Base-by-base conservation (phyloP, 1,140 invertebrate species). In the Lordiphosa clarofinis region DNA sequence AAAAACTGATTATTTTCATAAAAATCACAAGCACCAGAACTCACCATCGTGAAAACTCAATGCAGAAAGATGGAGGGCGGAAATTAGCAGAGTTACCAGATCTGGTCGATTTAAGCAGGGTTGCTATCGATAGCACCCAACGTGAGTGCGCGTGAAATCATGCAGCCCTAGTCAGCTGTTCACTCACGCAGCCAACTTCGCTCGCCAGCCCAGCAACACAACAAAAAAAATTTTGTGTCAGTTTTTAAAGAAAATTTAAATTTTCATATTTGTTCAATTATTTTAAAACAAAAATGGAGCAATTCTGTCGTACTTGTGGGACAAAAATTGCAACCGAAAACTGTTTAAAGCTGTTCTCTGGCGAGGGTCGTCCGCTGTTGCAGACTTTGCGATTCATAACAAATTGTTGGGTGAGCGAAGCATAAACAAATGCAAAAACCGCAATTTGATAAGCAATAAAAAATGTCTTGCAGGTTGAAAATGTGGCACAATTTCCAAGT, bases 31-130 rank as follows among this genome's bases (percentile, higher is more conserved):
- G 55, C 72, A 69, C 50, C 61, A 50, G 74, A 72, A 88, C 87
- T 87, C 76, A 88, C 87, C 87, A 88, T 88, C 82, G 75, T 87
- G 87, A 87, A 81, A 88, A 76, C 57, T 79, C 70, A 88, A 87
- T 86, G 87, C 87, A 87, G 78, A 88, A 88, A 88, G 87, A 88
- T 88, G 87, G 87, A 88, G 86, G 72, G 57, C 86, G 87, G 87
- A 88, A 88, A 84, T 67, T 55, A 55, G 43, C 65, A 87, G 82
- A 69, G 74, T 68, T 68, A 82, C 76, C 76, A 84, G 65, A 36
- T 44, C 15, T 10, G 7, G 6, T 0, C 43, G 55, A n/a, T 2
- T 63, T 11, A 8, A 37, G 3, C 42, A 72, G 42, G 19, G 75
- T 31, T 64, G 67, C 56, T 31, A 60, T 33, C 21, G 38, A 37